phyloP scores from a whole-genome alignment of 1,140 invertebrate genomes.

The Zaprionus inermis region DNA sequence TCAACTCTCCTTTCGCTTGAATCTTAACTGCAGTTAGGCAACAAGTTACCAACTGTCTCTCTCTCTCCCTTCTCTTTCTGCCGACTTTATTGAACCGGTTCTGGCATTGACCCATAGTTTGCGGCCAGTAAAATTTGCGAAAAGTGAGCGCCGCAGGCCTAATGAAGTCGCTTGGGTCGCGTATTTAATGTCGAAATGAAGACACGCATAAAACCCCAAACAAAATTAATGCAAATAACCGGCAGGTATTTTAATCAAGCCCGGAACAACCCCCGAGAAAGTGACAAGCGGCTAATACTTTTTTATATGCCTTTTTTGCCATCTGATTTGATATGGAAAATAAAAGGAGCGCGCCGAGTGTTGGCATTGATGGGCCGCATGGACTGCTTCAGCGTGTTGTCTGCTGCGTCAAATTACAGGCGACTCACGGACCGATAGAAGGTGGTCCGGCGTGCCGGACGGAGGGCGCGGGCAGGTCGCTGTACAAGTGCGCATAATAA shows the following conservation, averaged over 20 bases:
- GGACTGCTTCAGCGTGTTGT: slow-evolving; percentile 24
- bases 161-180: slow-evolving; percentile 64
- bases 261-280: slow-evolving; percentile 21
- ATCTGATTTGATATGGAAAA: slow-evolving; percentile 68
- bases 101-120: slow-evolving; percentile 20
- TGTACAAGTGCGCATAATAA: slow-evolving; percentile 82
- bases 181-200: slow-evolving; percentile 75
- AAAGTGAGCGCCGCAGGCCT: slow-evolving; percentile 35
- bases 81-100: neutral
- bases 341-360: slow-evolving; percentile 64
- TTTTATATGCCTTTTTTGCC: slow-evolving; percentile 51
- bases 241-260: slow-evolving; percentile 81
- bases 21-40: neutral
- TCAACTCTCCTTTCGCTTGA: neutral
- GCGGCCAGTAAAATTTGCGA: slow-evolving; percentile 6
- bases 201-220: slow-evolving; percentile 59
- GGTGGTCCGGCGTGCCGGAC: neutral
- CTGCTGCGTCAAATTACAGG: slow-evolving; percentile 57
- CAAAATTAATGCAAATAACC: slow-evolving; percentile 79
- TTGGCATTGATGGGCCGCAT: slow-evolving; percentile 71
- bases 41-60: neutral
- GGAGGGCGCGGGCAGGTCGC: slow-evolving; percentile 27
- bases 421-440: neutral
- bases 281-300: slow-evolving; percentile 58
- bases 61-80: neutral